Evolutionary conservation across 2,113 vertebrate genomes (phyloP), one percentile per base, ranked within the genome.

Genomic region (Gallinago media): DNA sequence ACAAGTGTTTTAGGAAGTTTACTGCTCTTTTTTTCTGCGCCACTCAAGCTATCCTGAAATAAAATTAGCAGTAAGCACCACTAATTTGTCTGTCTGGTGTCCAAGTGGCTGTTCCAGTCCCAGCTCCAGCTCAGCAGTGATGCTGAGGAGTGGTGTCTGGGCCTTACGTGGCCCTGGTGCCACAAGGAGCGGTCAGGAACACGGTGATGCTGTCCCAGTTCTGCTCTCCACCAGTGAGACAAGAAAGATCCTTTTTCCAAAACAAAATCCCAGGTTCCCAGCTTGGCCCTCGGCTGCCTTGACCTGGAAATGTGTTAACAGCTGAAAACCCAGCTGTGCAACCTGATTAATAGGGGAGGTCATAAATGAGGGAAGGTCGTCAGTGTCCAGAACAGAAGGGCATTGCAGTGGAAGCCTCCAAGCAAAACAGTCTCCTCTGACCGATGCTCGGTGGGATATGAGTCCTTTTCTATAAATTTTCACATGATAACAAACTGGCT

Each of bases 331-430:
- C 15, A 34, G n/a, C 47, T 59, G 20, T 40, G 54, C 83, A 42
- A 2, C 14, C 19, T 17, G 34, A 4, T 14, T 18, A 21, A 42
- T 46, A 68, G 59, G 47, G 15, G 71, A 65, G 59, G 34, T 27
- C 50, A 8, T 32, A 7, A 10, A 0, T 7, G 6, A 12, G 15
- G 59, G 8, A 47, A 74, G 17, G 31, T n/a, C 6, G 1, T 36
- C 2, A 0, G 0, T 27, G 50, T 15, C 75, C 67, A 38, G 71
- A 21, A 7, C 34, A 85, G 56, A 61, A 11, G 0, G 0, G 17
- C 1, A 4, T 12, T 19, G 3, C 59, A 16, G 17, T 0, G 0
- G 78, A 56, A 85, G 61, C n/a, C 63, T 59, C 59, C 58, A 26
- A 32, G 7, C 0, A 0, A 55, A 46, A 44, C 16, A 23, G 23